These are phyloP conservation scores for Theonella swinhoei DNA, from an alignment of 37 sponge, comb jelly and placozoan species.

Conservation along the genomic window DNA sequence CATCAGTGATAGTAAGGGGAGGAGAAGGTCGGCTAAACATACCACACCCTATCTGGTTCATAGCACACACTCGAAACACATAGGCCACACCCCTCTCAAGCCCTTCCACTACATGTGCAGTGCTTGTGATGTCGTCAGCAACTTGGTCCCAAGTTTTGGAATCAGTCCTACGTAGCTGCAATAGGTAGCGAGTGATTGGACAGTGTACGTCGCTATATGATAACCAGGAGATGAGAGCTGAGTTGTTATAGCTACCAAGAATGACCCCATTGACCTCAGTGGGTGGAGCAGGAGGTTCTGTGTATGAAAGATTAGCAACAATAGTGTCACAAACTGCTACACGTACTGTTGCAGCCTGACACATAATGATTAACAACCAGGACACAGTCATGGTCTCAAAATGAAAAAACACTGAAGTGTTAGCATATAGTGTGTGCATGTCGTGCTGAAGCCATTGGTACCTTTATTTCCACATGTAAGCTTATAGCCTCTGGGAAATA, in stretches of 20 bases:
- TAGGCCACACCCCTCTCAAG: conserved; percentile 50
- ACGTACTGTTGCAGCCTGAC: no score
- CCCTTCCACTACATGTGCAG: conserved; percentile 73
- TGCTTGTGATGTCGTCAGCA: not conserved
- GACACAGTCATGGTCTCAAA: no score
- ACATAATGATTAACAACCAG: no score
- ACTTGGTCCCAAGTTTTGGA: conserved; percentile 44
- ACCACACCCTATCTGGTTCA: conserved; percentile 62
- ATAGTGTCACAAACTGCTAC: no score
- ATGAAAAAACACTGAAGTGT: no score
- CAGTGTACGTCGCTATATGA: conserved; percentile 45
- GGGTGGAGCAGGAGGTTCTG: conserved; percentile 60
- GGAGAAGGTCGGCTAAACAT: conserved; percentile 54
- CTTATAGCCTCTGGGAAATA: no score
- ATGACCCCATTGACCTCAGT: conserved; percentile 48
- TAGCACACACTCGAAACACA: conserved; percentile 73
- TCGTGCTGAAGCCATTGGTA: no score
- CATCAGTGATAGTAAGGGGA: conserved; percentile 24
- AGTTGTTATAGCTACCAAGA: conserved; percentile 59
- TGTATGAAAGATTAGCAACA: not conserved
- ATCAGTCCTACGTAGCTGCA: conserved; percentile 42
- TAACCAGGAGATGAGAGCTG: conserved; percentile 74
- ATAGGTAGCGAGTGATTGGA: conserved; percentile 49
- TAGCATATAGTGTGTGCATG: no score
- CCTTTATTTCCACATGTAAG: no score